Conservation (phyloP, 2,113 vertebrate genomes). For the Colistium nudipinnis region DNA sequence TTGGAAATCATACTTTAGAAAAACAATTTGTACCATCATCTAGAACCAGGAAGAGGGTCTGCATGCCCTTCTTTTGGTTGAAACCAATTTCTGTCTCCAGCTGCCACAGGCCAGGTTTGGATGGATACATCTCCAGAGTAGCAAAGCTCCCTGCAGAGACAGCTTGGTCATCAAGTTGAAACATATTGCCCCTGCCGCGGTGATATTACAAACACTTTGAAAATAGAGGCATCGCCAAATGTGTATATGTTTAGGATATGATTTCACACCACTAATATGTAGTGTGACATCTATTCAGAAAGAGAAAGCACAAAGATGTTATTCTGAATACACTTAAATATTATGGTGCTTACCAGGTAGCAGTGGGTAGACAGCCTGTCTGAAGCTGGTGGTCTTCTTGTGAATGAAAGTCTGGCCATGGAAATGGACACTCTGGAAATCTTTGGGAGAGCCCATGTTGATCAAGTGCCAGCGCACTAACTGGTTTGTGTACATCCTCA, state of each 20-base stretch:
- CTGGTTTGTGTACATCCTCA: conserved; percentile 91
- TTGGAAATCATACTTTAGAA: too few relatives aligned
- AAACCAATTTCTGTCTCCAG: conserved; percentile 90
- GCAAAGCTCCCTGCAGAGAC: conserved; percentile 86
- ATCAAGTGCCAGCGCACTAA: conserved; percentile 88
- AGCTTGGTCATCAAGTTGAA: background rate
- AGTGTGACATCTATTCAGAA: background rate
- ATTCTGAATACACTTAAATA: background rate
- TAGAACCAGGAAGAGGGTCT: conserved; percentile 88
- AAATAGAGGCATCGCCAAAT: too few relatives aligned
- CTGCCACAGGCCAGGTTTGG: conserved; percentile 92
- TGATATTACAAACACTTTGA: background rate
- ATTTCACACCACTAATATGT: too few relatives aligned
- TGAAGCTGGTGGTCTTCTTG: conserved; percentile 82
- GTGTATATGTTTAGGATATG: too few relatives aligned
- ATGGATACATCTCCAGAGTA: conserved; percentile 92
- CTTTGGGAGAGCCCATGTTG: conserved; percentile 90
- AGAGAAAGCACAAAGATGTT: background rate
- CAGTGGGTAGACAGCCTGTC: conserved; percentile 87
- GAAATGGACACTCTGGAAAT: conserved; percentile 91
- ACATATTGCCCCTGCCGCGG: background rate
- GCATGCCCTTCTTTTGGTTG: conserved; percentile 91
- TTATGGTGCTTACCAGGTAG: conserved; percentile 84
- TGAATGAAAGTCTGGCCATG: conserved; percentile 93
- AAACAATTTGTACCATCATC: conserved; percentile 85